Percentiles rank a stretch among this genome's conserved stretches.
These are phyloP conservation scores for Zaprionus camerounensis DNA, from an alignment of 1,140 invertebrate species.

Conservation along the genomic window DNA sequence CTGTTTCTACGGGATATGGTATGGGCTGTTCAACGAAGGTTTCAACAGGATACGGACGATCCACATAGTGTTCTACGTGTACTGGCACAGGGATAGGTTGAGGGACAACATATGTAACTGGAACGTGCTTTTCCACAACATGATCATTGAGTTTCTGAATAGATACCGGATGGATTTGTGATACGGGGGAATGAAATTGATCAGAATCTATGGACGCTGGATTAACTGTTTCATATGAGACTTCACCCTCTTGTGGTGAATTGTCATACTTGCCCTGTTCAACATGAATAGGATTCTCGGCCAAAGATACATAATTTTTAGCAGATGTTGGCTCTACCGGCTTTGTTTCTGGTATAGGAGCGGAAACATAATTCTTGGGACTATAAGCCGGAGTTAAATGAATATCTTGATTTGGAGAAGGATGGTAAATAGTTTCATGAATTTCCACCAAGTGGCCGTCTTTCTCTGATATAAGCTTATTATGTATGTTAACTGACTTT, in stretches of 20 bases:
- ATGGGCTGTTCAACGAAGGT: constrained; percentile 83
- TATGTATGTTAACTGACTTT: constrained; percentile 85
- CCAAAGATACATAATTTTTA: constrained; percentile 56
- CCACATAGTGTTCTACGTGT: constrained; percentile 84
- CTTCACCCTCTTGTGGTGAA: constrained; percentile 57
- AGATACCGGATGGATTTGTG: constrained; percentile 83
- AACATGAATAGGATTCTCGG: constrained; percentile 72
- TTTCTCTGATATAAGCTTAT: constrained; percentile 80
- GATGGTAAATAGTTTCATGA: constrained; percentile 79
- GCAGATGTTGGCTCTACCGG: neutral
- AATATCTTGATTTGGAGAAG: constrained; percentile 45
- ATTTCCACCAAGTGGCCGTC: constrained; percentile 73
- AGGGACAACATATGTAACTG: constrained; percentile 86
- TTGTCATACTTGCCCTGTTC: constrained; percentile 64
- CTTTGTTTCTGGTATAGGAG: constrained; percentile 1
- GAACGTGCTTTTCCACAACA: constrained; percentile 85
- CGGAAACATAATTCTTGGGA: constrained; percentile 37
- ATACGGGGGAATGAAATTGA: constrained; percentile 60
- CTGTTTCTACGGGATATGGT: constrained; percentile 85
- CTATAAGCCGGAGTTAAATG: constrained; percentile 19
- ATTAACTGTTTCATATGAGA: constrained; percentile 45
- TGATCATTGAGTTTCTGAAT: constrained; percentile 83
- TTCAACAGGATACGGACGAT: constrained; percentile 83
- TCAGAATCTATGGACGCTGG: constrained; percentile 11
- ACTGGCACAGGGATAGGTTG: constrained; percentile 85